Evolutionary conservation across 1,140 invertebrate genomes (phyloP).

Genomic region (Aphis gossypii): DNA sequence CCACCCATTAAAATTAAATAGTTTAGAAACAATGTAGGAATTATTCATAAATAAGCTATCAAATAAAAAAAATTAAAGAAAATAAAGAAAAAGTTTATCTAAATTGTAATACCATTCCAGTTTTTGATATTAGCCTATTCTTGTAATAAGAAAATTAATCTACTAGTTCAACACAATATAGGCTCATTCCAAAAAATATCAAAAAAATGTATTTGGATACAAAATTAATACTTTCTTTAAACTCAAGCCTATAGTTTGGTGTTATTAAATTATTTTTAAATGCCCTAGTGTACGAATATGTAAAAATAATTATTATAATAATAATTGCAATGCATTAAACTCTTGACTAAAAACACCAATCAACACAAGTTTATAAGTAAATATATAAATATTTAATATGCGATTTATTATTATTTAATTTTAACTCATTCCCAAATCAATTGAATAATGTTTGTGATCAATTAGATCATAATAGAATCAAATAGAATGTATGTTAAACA

Average conservation of each 20-base stretch:
- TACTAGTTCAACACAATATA: not conserved
- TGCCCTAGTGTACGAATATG: not conserved
- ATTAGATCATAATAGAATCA: not conserved
- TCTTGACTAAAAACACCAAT: conserved; percentile 38
- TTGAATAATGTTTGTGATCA: not conserved
- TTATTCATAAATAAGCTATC: conserved; percentile 36
- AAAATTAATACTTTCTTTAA: conserved; percentile 1
- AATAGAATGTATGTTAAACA: not conserved
- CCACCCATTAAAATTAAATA: conserved; percentile 11
- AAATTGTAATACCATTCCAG: not conserved
- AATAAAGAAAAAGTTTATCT: conserved; percentile 22
- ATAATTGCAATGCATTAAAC: conserved; percentile 16
- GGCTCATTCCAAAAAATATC: not conserved
- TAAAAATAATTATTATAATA: not conserved
- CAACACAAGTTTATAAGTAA: not conserved
- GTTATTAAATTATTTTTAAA: conserved; percentile 17
- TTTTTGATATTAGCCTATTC: not conserved
- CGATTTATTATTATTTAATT: conserved; percentile 4
- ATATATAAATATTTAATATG: not conserved
- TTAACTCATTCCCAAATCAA: not conserved
- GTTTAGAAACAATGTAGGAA: not conserved
- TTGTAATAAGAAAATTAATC: not conserved
- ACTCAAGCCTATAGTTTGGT: conserved; percentile 19
- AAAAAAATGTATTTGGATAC: not conserved
- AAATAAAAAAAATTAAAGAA: not conserved